phyloP scores from a whole-genome alignment of 2,797 vertebrate genomes.

The Gadopsis marmoratus region DNA sequence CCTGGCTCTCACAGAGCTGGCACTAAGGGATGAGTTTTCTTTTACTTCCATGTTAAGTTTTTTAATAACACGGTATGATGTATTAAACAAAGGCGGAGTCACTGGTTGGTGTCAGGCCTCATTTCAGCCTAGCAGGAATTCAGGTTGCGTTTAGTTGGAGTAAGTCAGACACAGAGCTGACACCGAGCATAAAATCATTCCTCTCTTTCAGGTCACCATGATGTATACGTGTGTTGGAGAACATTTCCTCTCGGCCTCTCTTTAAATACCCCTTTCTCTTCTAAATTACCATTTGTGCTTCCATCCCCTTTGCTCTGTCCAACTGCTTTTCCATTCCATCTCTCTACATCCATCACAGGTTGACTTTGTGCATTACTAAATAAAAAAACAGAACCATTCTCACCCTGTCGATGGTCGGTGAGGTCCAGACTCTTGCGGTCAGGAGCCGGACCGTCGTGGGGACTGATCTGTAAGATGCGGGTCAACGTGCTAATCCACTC shows the following conservation, averaged over 20 bases:
- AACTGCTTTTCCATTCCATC: slow-evolving; percentile 4
- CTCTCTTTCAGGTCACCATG: slow-evolving; percentile 20
- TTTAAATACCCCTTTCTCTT: slow-evolving; percentile 30
- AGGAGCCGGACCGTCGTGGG: slow-evolving; percentile 90
- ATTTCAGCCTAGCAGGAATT: slow-evolving; percentile 52
- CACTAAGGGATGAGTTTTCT: slow-evolving; percentile 28
- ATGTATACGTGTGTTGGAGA: slow-evolving; percentile 50
- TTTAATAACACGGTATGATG: slow-evolving; percentile 35
- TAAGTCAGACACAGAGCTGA: slow-evolving; percentile 39
- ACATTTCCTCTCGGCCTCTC: slow-evolving; percentile 9
- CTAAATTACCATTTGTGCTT: slow-evolving; percentile 30
- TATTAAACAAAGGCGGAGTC: slow-evolving; percentile 56
- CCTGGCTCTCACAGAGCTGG: slow-evolving; percentile 25
- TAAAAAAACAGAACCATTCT: slow-evolving; percentile 52
- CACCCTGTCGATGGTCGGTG: slow-evolving; percentile 92
- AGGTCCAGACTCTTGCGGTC: slow-evolving; percentile 95
- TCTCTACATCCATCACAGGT: not conserved
- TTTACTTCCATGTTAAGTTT: slow-evolving; percentile 27
- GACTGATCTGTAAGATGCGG: slow-evolving; percentile 96
- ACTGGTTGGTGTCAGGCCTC: slow-evolving; percentile 40
- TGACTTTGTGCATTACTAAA: not conserved
- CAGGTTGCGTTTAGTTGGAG: slow-evolving; percentile 8
- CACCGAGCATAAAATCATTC: slow-evolving; percentile 14
- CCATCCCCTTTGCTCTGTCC: slow-evolving; percentile 2
- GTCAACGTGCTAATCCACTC: slow-evolving; percentile 98